A percentile compares a stretch with the other conserved stretches of the same genome.
phyloP scores from a whole-genome alignment of 64 coral and sea anemone genomes.

The Catalaphyllia jardinei region DNA sequence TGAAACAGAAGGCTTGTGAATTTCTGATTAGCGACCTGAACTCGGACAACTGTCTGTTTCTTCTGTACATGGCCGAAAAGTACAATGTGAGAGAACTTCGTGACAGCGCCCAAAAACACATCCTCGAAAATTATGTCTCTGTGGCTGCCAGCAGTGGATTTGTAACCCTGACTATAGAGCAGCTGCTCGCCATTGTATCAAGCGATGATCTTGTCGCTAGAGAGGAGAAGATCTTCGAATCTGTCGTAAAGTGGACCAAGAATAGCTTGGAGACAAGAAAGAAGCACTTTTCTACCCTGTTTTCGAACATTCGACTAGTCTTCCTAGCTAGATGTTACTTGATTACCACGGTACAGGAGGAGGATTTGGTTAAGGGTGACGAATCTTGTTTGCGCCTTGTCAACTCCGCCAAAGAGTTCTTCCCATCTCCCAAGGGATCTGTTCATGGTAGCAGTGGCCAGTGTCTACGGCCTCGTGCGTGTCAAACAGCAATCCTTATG shows the following conservation, averaged over 20 bases:
- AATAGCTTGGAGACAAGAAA: slow-evolving; percentile 54
- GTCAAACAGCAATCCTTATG: slow-evolving; percentile 70
- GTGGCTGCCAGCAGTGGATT: slow-evolving; percentile 57
- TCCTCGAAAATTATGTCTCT: slow-evolving; percentile 71
- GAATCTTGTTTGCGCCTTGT: slow-evolving; percentile 60
- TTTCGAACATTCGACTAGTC: slow-evolving; percentile 70
- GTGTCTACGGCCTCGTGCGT: slow-evolving; percentile 51
- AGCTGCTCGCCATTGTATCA: slow-evolving; percentile 69
- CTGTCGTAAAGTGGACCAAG: slow-evolving; percentile 73
- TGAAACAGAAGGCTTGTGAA: slow-evolving; percentile 73
- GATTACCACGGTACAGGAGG: slow-evolving; percentile 62
- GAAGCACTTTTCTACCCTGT: slow-evolving; percentile 63
- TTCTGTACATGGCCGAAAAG: slow-evolving; percentile 81
- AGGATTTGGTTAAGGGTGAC: slow-evolving; percentile 63
- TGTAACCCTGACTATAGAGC: slow-evolving; percentile 43
- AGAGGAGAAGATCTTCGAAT: slow-evolving; percentile 83
- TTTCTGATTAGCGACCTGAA: slow-evolving; percentile 74
- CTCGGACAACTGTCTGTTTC: slow-evolving; percentile 74
- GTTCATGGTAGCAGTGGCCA: slow-evolving; percentile 7
- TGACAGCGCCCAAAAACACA: slow-evolving; percentile 68
- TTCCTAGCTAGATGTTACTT: slow-evolving; percentile 78
- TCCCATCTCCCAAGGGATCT: slow-evolving; percentile 45
- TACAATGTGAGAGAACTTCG: slow-evolving; percentile 66
- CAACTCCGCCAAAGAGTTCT: slow-evolving; percentile 63
- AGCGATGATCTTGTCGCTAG: slow-evolving; percentile 82